Conservation (phyloP, 2,888 invertebrate genomes). For the Actias luna region DNA sequence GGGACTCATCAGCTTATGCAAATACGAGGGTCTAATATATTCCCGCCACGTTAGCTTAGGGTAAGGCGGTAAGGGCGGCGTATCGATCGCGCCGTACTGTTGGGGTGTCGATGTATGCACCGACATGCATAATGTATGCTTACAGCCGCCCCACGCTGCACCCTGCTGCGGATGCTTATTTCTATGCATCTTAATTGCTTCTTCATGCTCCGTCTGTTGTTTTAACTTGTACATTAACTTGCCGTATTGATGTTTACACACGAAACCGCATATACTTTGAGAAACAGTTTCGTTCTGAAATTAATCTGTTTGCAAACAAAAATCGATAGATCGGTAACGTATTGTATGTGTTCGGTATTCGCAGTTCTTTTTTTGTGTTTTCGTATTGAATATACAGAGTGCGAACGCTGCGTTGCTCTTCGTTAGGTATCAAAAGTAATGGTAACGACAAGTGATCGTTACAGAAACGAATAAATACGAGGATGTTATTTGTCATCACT, state of each 20-base stretch:
- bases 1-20: conserved; percentile 61
- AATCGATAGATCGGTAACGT: too few relatives aligned
- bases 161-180: background rate
- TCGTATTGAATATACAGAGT: too few relatives aligned
- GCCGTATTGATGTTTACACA: background rate
- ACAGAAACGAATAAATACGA: too few relatives aligned
- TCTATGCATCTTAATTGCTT: background rate
- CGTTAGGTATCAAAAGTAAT: too few relatives aligned
- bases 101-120: conserved; percentile 28
- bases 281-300: too few relatives aligned
- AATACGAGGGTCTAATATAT: conserved; percentile 43
- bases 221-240: background rate
- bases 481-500: too few relatives aligned
- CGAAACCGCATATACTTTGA: background rate
- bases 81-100: conserved; percentile 27
- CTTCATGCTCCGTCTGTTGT: background rate
- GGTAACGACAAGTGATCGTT: too few relatives aligned
- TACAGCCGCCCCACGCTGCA: background rate
- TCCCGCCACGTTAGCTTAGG: conserved; percentile 23
- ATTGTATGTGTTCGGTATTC: too few relatives aligned
- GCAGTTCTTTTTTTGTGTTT: too few relatives aligned
- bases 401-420: too few relatives aligned
- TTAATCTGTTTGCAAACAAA: too few relatives aligned
- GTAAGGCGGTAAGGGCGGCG: conserved; percentile 29
- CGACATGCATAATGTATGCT: conserved; percentile 39